These are phyloP conservation scores for Campylomormyrus tamandua DNA, from an alignment of 2,113 vertebrate species.

Conservation along the genomic window DNA sequence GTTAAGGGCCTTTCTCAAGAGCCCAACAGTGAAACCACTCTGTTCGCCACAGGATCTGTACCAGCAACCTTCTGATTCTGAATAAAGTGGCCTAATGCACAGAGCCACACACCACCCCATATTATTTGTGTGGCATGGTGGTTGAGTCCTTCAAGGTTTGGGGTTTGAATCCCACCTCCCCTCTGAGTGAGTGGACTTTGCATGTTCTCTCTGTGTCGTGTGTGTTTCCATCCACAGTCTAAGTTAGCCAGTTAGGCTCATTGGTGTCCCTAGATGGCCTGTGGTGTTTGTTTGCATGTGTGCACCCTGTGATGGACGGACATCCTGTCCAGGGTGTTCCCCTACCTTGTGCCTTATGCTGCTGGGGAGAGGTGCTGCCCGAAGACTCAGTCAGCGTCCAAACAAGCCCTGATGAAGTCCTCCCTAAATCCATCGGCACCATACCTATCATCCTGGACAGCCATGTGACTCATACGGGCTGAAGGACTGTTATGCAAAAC, in stretches of 20 bases:
- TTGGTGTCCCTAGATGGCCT: not conserved
- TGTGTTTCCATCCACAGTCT: not conserved
- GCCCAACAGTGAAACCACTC: not conserved
- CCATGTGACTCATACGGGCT: not conserved
- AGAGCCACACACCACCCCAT: not conserved
- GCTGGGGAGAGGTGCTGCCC: not conserved
- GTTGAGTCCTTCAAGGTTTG: not conserved
- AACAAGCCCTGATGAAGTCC: not conserved
- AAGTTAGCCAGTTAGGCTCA: not conserved
- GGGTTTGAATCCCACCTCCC: too few species aligned
- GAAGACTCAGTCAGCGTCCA: not conserved
- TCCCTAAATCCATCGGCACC: not conserved
- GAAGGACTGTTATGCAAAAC: not conserved
- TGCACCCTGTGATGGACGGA: not conserved
- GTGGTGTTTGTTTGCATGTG: not conserved
- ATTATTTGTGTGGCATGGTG: not conserved
- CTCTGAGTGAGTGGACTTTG: not conserved
- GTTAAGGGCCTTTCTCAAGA: not conserved
- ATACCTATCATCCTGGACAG: not conserved
- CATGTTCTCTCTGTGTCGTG: not conserved
- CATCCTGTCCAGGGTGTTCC: not conserved
- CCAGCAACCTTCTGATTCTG: not conserved
- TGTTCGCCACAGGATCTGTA: not conserved
- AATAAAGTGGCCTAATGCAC: not conserved
- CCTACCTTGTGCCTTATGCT: not conserved